Conservation (phyloP, 2,888 invertebrate genomes). For the Dioctria rufipes region DNA sequence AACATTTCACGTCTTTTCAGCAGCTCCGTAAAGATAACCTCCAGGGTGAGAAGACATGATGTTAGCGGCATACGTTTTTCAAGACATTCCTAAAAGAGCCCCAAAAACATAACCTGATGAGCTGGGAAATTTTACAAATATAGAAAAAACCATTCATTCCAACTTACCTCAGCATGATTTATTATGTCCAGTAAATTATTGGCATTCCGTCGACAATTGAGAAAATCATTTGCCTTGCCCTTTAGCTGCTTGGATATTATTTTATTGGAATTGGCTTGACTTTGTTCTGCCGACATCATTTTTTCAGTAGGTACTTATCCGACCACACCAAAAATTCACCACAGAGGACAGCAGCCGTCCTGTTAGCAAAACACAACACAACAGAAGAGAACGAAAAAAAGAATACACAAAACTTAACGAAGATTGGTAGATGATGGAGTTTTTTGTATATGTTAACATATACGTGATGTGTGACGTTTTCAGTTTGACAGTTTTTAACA, state of each 20-base stretch:
- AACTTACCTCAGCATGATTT: conserved; percentile 78
- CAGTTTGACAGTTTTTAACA: conserved; percentile 8
- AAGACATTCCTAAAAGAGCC: conserved; percentile 62
- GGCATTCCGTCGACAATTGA: conserved; percentile 77
- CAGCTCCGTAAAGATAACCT: conserved; percentile 80
- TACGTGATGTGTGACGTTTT: not conserved
- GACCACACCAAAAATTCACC: conserved; percentile 26
- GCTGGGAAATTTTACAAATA: conserved; percentile 9
- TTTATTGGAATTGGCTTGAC: conserved; percentile 67
- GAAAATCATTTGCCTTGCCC: conserved; percentile 80
- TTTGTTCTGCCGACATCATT: conserved; percentile 59
- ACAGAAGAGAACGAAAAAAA: not conserved
- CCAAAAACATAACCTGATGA: conserved; percentile 38
- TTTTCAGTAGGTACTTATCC: conserved; percentile 36
- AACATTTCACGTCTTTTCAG: conserved; percentile 79
- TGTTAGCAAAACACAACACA: not conserved
- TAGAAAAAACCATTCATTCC: conserved; percentile 60
- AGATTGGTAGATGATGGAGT: too few species aligned
- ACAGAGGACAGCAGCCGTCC: too few species aligned
- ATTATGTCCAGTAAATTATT: conserved; percentile 80
- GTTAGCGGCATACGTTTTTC: conserved; percentile 70
- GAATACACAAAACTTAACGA: too few species aligned
- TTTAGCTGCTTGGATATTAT: conserved; percentile 78
- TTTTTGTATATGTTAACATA: too few species aligned
- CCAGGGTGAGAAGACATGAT: conserved; percentile 78